Percentiles rank a stretch among this genome's conserved stretches.
phyloP scores from a whole-genome alignment of 2,113 vertebrate genomes.

The Ceyx margarethae region DNA sequence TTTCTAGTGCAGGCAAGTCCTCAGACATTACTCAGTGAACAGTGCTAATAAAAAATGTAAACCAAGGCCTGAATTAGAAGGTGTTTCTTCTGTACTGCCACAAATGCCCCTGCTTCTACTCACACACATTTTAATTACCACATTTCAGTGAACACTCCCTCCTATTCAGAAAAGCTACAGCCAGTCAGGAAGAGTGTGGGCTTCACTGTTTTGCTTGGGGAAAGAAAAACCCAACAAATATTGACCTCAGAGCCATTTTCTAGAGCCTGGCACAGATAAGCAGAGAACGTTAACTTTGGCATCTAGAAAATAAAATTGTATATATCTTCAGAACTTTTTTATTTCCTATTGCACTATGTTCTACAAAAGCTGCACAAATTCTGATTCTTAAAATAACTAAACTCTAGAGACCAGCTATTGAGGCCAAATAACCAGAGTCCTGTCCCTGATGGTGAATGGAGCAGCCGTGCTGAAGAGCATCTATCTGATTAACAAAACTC shows the following conservation, averaged over 20 bases:
- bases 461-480: background rate
- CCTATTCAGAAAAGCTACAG: background rate
- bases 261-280: background rate
- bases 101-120: background rate
- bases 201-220: background rate
- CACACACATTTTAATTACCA: background rate
- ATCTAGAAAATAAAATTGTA: background rate
- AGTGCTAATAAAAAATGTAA: background rate
- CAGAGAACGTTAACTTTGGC: background rate
- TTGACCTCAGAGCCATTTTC: background rate
- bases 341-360: background rate
- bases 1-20: conserved; percentile 7
- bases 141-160: background rate
- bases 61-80: background rate
- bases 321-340: background rate
- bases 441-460: background rate
- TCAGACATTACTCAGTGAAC: background rate
- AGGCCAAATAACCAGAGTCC: background rate
- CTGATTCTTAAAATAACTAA: background rate
- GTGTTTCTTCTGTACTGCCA: background rate
- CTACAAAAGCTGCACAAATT: background rate
- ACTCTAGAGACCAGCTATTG: background rate
- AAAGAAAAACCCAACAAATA: background rate
- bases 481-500: background rate
- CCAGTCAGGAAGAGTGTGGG: background rate